phyloP scores from a whole-genome alignment of 1,140 invertebrate genomes.

The Aphidius ervi region DNA sequence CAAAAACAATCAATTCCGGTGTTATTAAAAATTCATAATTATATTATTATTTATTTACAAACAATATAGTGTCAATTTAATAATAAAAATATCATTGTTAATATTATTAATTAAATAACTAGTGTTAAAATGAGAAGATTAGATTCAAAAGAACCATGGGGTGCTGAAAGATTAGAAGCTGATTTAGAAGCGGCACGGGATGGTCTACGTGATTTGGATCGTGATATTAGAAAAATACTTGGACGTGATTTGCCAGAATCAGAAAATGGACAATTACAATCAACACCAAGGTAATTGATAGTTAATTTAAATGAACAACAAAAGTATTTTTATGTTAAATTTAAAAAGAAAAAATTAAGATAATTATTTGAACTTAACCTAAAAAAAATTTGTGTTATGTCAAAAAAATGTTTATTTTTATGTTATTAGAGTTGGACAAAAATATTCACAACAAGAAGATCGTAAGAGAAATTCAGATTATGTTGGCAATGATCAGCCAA shows the following conservation, averaged over 20 bases:
- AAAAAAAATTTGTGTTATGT: too few relatives aligned
- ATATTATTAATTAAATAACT: too few relatives aligned
- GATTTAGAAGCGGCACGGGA: conserved; percentile 48
- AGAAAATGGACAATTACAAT: conserved; percentile 43
- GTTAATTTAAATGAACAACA: neutral
- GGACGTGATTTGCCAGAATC: conserved; percentile 50
- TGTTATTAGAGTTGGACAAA: conserved; percentile 39
- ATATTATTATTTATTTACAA: too few relatives aligned
- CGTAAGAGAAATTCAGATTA: conserved; percentile 42
- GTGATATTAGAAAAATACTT: conserved; percentile 50
- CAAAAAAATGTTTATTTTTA: conserved; percentile 3
- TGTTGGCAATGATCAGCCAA: conserved; percentile 46
- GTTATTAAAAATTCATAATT: too few relatives aligned
- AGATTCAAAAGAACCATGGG: conserved; percentile 43
- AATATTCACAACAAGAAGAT: conserved; percentile 45
- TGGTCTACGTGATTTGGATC: conserved; percentile 45
- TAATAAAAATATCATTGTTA: too few relatives aligned
- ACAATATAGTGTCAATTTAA: too few relatives aligned
- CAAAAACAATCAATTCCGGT: too few relatives aligned
- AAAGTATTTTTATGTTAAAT: too few relatives aligned
- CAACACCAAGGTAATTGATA: conserved; percentile 35
- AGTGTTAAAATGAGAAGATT: conserved; percentile 40
- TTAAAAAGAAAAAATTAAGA: neutral
- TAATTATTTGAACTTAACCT: too few relatives aligned
- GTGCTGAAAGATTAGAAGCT: conserved; percentile 46